phyloP scores from a whole-genome alignment of 2,113 vertebrate species.

The Ceratotherium simum region DNA sequence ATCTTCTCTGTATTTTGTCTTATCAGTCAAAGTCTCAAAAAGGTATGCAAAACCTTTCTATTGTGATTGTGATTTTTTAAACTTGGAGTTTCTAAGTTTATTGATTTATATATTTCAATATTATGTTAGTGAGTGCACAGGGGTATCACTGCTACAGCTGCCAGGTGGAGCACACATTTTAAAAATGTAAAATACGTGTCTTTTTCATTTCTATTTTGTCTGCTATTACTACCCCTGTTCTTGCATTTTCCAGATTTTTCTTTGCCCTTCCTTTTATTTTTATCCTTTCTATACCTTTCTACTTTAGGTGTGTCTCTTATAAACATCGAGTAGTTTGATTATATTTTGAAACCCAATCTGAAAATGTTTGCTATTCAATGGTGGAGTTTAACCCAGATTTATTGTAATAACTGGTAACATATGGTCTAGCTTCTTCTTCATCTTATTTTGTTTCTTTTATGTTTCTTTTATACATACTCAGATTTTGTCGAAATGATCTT shows the following conservation, averaged over 20 bases:
- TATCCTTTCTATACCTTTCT: background rate
- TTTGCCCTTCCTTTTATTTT: background rate
- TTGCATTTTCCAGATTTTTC: background rate
- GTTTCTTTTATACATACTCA: background rate
- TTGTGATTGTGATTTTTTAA: background rate
- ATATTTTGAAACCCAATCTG: background rate
- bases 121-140: background rate
- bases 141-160: background rate
- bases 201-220: background rate
- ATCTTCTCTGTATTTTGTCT: background rate
- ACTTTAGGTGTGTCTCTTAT: background rate
- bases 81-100: background rate
- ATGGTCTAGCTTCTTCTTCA: background rate
- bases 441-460: background rate
- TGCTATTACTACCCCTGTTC: background rate
- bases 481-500: background rate
- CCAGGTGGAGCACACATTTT: background rate
- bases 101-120: background rate
- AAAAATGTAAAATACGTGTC: background rate
- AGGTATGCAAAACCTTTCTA: background rate
- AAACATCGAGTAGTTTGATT: background rate
- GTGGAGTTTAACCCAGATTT: background rate
- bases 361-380: conserved; percentile 29
- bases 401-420: background rate
- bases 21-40: background rate